These are phyloP conservation scores for Sphaerophoria taeniata DNA, from an alignment of 2,888 invertebrate genomes.

Conservation along the genomic window DNA sequence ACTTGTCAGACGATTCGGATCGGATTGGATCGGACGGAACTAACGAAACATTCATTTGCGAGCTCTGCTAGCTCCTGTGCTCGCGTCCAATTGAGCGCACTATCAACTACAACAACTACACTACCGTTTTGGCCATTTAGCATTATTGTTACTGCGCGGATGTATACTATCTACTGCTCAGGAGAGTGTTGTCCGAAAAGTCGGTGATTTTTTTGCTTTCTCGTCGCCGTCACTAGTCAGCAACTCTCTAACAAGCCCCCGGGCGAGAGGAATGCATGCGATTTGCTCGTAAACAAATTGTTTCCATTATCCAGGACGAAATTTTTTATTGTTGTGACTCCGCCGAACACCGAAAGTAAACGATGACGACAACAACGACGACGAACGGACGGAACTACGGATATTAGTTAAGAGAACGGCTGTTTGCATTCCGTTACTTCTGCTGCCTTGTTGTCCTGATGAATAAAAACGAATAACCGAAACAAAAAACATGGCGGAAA, in stretches of 20 bases:
- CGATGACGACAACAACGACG: slow-evolving; percentile 23
- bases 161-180: slow-evolving; percentile 7
- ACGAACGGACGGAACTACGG: slow-evolving; percentile 63
- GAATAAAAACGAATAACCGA: neutral
- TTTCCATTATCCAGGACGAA: slow-evolving; percentile 48
- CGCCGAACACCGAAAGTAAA: slow-evolving; percentile 27
- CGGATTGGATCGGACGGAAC: slow-evolving; percentile 10
- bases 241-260: slow-evolving; percentile 13
- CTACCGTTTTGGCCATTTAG: slow-evolving; percentile 66
- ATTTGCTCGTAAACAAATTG: slow-evolving; percentile 69
- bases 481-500: slow-evolving; percentile 11
- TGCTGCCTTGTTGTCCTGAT: slow-evolving; percentile 31
- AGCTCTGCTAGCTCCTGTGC: slow-evolving; percentile 48
- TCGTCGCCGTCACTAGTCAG: too few relatives aligned
- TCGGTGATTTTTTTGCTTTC: slow-evolving; percentile 2
- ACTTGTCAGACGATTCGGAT: slow-evolving; percentile 8
- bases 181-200: slow-evolving; percentile 41
- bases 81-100: slow-evolving; percentile 56
- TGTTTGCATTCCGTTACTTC: slow-evolving; percentile 69
- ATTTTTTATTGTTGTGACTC: neutral
- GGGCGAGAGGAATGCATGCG: slow-evolving; percentile 62
- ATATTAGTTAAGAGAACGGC: slow-evolving; percentile 58
- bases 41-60: slow-evolving; percentile 43
- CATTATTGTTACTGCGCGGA: slow-evolving; percentile 62
- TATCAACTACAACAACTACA: slow-evolving; percentile 14